Conservation (phyloP, 2,888 invertebrate species). For the Epistrophe grossulariae region DNA sequence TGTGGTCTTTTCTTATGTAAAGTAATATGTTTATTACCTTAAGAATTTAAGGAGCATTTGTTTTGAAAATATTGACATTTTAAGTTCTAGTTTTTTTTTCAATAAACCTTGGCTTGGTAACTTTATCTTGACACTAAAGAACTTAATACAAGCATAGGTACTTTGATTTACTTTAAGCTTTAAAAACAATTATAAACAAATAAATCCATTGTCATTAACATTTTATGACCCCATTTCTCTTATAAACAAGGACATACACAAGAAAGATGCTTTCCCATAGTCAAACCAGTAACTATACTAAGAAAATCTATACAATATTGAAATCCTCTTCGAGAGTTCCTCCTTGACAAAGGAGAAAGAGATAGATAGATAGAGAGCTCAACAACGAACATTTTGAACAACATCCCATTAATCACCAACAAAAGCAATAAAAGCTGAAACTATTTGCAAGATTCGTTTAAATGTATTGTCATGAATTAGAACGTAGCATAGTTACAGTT, state of each 20-base stretch:
- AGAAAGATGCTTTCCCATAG: conserved; percentile 15
- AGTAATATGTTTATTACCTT: too few relatives aligned
- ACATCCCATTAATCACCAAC: conserved; percentile 42
- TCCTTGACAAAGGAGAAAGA: conserved; percentile 13
- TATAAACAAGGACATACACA: not conserved
- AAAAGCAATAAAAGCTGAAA: conserved; percentile 48
- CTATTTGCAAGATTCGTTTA: conserved; percentile 41
- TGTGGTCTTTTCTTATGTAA: too few relatives aligned
- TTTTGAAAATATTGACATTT: too few relatives aligned
- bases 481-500: conserved; percentile 39
- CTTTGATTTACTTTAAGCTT: conserved; percentile 9
- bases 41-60: too few relatives aligned
- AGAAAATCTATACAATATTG: conserved; percentile 23
- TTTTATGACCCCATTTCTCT: not conserved
- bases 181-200: conserved; percentile 26
- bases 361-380: not conserved
- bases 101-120: too few relatives aligned
- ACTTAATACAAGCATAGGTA: not conserved
- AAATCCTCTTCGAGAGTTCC: not conserved
- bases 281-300: not conserved
- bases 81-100: too few relatives aligned
- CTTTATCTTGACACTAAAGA: not conserved
- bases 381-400: not conserved
- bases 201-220: conserved; percentile 27
- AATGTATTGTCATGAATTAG: conserved; percentile 38